Evolutionary conservation across 1,140 invertebrate species (phyloP), one percentile per base, ranked within the genome.

Genomic region (Brachionus rubens): DNA sequence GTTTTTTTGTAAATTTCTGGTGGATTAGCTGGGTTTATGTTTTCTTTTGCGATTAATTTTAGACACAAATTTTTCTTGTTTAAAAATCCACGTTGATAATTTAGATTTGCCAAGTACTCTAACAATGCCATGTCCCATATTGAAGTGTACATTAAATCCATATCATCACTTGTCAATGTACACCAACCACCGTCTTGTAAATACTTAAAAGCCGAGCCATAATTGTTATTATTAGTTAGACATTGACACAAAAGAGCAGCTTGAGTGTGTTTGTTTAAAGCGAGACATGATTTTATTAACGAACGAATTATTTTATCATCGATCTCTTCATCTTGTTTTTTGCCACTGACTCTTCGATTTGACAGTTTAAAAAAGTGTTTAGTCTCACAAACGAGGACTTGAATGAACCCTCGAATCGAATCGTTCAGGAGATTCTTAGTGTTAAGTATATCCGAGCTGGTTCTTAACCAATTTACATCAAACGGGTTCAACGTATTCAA

Each of bases 241-340:
- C 28, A 72, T 46, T 72, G 68, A 41, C 68, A 50, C 2, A 72
- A 19, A 3, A 72, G 19, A 24, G 68, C 68, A n/a, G 68, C 68
- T 54, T 72, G 68, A 9, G 68, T 72, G 24, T 72, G 68, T 21
- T 72, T 72, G 24, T 54, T 54, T n/a, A 72, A 48, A 24, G 28
- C n/a, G 0, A 48, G 12, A 21, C 43, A 72, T 19, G 50, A 54
- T 50, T 72, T 72, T 33, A 72, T 72, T 2, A 72, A 9, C 6
- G n/a, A 28, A 9, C 46, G 43, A 3, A 50, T 40, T 10, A 72
- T 54, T 72, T 72, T 72, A 7, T 72, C 68, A 50, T 72, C 68
- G 5, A 72, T 33, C 21, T 48, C 68, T 28, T 72, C 30, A 14
- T 19, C 26, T 2, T 14, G 19, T 72, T 40, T 40, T 41, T 72